A percentile compares a stretch with the other conserved stretches of the same genome.
Conservation (phyloP, 2,797 vertebrate genomes). For the Onychomys torridus region DNA sequence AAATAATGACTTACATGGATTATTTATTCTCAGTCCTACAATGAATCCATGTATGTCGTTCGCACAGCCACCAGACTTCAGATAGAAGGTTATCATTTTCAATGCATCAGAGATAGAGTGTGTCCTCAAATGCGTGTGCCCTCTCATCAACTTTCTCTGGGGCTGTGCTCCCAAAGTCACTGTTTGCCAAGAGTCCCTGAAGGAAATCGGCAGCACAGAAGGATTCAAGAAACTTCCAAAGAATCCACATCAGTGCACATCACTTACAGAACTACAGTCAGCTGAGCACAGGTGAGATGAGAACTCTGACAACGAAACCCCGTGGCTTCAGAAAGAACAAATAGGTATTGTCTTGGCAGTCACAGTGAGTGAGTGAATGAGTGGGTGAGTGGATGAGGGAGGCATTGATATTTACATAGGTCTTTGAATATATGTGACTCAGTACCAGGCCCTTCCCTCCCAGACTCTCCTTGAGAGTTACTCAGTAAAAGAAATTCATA, state of each 20-base stretch:
- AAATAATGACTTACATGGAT: neutral
- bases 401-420: neutral
- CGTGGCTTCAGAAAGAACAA: neutral
- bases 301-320: neutral
- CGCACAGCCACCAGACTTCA: neutral
- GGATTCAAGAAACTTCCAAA: neutral
- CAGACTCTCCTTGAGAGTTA: neutral
- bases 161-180: neutral
- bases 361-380: neutral
- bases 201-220: neutral
- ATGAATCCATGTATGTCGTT: neutral
- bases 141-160: neutral
- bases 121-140: neutral
- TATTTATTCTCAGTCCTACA: neutral
- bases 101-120: neutral
- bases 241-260: neutral
- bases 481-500: neutral
- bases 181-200: neutral
- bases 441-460: neutral
- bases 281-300: neutral
- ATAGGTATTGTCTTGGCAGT: constrained; percentile 1
- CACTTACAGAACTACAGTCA: neutral
- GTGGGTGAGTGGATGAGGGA: neutral
- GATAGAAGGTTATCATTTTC: neutral
- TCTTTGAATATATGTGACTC: constrained; percentile 39